phyloP scores from a whole-genome alignment of 2,113 vertebrate species.

The Ancistrus triradiatus region DNA sequence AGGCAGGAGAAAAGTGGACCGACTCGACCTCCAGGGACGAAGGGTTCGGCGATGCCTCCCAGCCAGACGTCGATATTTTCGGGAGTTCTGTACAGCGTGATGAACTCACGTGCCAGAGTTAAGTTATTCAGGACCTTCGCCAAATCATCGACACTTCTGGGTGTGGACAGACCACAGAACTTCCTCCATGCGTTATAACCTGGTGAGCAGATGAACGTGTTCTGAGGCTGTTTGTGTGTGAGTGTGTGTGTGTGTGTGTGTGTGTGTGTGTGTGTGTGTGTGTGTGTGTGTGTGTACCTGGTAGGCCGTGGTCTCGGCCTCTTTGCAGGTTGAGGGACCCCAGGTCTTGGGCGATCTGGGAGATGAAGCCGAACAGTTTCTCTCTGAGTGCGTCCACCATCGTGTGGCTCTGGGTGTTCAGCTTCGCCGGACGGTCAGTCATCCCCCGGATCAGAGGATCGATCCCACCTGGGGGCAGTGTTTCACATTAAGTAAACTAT shows the following conservation, averaged over 20 bases:
- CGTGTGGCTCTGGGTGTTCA: conserved; percentile 75
- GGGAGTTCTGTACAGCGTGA: conserved; percentile 62
- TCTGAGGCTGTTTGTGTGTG: background rate
- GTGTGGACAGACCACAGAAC: conserved; percentile 65
- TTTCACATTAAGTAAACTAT: background rate
- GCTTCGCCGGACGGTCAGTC: conserved; percentile 69
- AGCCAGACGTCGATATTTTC: conserved; percentile 72
- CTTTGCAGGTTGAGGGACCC: conserved; percentile 77
- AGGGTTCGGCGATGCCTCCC: conserved; percentile 70
- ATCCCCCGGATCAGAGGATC: conserved; percentile 74
- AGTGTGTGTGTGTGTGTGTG: conserved; percentile 11
- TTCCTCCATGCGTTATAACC: conserved; percentile 70
- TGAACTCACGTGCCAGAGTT: conserved; percentile 52
- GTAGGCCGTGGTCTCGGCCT: conserved; percentile 74
- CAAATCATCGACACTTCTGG: conserved; percentile 54
- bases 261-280: background rate
- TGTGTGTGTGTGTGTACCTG: conserved; percentile 59
- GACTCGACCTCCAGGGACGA: conserved; percentile 69
- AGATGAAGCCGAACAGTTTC: conserved; percentile 67
- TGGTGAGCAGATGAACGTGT: conserved; percentile 28
- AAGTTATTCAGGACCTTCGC: conserved; percentile 55
- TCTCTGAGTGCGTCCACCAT: conserved; percentile 76
- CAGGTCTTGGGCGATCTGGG: conserved; percentile 69
- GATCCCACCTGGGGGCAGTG: conserved; percentile 38
- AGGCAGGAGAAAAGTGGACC: conserved; percentile 72